Evolutionary conservation across 2,113 vertebrate genomes (phyloP).

Genomic region (Bufo gargarizans): DNA sequence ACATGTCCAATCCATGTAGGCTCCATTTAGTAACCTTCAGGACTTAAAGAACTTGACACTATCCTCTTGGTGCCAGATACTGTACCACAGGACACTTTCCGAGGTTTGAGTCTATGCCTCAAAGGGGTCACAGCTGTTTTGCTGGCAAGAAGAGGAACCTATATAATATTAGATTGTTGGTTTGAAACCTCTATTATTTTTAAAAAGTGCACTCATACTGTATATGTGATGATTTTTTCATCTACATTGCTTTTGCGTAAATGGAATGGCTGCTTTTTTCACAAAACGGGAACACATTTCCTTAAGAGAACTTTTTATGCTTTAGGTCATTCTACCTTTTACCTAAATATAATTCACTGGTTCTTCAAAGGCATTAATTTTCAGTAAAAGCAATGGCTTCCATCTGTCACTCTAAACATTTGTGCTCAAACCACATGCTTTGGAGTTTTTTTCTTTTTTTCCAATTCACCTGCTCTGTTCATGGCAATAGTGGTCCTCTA

Average conservation of each 20-base stretch:
- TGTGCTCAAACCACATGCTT: constrained; percentile 61
- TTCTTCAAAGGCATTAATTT: constrained; percentile 57
- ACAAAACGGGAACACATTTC: background rate
- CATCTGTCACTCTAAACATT: constrained; percentile 56
- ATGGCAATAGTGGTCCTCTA: constrained; percentile 61
- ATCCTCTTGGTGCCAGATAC: no score
- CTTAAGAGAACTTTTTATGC: background rate
- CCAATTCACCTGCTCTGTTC: constrained; percentile 54
- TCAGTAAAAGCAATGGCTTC: constrained; percentile 51
- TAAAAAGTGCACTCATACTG: background rate
- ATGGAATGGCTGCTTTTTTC: background rate
- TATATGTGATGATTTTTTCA: background rate
- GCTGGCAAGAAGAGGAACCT: no score
- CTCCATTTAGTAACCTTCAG: no score
- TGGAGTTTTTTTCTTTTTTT: constrained; percentile 59
- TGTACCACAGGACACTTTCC: no score
- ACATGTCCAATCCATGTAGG: no score
- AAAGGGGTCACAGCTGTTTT: no score
- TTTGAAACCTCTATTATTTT: background rate
- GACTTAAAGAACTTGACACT: no score
- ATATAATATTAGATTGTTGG: no score
- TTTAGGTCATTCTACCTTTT: constrained; percentile 38
- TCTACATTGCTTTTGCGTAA: background rate
- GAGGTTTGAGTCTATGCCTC: no score
- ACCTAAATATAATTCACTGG: background rate